These are phyloP conservation scores for Eudemis profundana DNA, from an alignment of 2,888 invertebrate genomes.

Conservation along the genomic window DNA sequence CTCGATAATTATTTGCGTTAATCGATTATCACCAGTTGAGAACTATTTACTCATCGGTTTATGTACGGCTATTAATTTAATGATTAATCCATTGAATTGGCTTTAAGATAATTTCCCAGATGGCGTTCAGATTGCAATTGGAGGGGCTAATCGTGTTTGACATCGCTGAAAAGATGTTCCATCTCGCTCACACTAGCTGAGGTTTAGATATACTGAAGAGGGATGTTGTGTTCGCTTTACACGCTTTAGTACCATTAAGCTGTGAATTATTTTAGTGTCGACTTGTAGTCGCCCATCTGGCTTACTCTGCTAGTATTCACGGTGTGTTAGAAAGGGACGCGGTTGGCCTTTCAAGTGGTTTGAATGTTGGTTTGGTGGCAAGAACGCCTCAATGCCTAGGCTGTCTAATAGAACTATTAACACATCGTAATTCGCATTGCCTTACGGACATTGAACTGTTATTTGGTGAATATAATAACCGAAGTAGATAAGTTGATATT, in stretches of 20 bases:
- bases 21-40: conserved; percentile 36
- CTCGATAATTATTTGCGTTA: conserved; percentile 44
- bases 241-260: background rate
- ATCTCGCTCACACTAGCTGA: background rate
- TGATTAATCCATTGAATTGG: conserved; percentile 44
- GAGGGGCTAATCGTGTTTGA: background rate
- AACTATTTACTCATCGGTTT: conserved; percentile 35
- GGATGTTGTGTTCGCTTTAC: background rate
- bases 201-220: background rate
- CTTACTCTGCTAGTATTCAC: background rate
- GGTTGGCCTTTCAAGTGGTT: background rate
- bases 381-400: conserved; percentile 44
- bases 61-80: conserved; percentile 45
- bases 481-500: too few species aligned
- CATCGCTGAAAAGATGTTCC: background rate
- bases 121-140: conserved; percentile 48
- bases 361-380: conserved; percentile 5
- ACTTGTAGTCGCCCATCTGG: background rate
- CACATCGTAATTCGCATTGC: conserved; percentile 17
- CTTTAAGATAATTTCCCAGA: conserved; percentile 45
- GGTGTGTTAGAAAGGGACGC: background rate
- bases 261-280: conserved; percentile 9
- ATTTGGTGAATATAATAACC: conserved; percentile 7
- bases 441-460: conserved; percentile 24
- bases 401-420: conserved; percentile 52